Evolutionary conservation across 2,113 vertebrate genomes (phyloP).

Genomic region (Leucoraja erinaceus): DNA sequence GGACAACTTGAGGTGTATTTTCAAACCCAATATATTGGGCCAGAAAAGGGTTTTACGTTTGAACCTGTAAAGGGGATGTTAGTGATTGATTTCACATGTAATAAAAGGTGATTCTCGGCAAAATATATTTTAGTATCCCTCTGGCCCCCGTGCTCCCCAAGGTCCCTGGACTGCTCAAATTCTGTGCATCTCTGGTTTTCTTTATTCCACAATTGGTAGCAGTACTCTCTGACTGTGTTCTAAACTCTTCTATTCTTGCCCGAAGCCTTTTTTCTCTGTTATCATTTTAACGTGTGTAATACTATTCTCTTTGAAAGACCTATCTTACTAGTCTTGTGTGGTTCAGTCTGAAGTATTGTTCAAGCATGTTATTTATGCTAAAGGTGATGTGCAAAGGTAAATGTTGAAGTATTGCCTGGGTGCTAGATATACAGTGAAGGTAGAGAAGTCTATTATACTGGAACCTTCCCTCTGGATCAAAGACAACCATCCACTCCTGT

Average conservation of each 20-base stretch:
- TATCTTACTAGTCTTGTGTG: background rate
- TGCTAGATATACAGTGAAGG: background rate
- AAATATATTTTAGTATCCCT: background rate
- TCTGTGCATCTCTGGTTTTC: background rate
- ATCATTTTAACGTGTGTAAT: no score
- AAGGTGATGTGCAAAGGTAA: no score
- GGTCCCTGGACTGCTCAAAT: background rate
- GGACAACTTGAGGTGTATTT: background rate
- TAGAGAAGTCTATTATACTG: background rate
- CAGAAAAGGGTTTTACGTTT: background rate
- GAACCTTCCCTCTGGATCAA: no score
- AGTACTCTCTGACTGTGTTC: background rate
- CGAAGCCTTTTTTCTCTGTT: background rate
- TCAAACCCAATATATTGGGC: background rate
- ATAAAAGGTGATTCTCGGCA: background rate
- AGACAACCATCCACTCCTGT: no score
- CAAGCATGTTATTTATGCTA: no score
- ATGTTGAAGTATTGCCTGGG: background rate
- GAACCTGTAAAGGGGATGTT: background rate
- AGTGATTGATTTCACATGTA: background rate
- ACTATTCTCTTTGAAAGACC: no score
- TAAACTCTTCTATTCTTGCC: background rate
- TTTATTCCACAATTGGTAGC: background rate
- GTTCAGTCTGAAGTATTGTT: background rate
- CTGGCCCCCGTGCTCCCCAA: background rate